Conservation (phyloP, 2,888 invertebrate genomes). For the Caenorhabditis doughertyi region DNA sequence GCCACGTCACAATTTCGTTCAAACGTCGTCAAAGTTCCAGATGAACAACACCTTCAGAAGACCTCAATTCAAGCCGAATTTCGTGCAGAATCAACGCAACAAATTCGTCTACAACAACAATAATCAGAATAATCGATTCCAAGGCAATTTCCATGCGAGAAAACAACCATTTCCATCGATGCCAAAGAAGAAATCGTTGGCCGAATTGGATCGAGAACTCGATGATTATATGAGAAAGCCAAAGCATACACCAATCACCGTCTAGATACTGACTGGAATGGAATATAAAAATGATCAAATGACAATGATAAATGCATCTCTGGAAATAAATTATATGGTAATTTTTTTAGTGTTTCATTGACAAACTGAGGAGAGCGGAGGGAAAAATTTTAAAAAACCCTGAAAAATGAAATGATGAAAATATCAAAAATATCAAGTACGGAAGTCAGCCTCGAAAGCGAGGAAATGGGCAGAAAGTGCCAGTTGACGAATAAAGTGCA, state of each 20-base stretch:
- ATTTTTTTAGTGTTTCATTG: too few species aligned
- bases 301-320: conserved; percentile 18
- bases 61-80: conserved; percentile 20
- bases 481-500: too few species aligned
- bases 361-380: too few species aligned
- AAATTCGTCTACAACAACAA: conserved; percentile 17
- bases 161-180: conserved; percentile 7
- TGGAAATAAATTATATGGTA: too few species aligned
- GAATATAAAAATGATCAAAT: background rate
- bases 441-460: too few species aligned
- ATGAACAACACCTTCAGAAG: conserved; percentile 24
- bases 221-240: conserved; percentile 74
- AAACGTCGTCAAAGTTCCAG: conserved; percentile 2
- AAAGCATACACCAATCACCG: conserved; percentile 70
- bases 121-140: background rate
- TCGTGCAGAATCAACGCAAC: conserved; percentile 15
- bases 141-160: too few species aligned
- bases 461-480: too few species aligned
- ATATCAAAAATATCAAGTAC: too few species aligned
- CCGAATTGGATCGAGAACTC: conserved; percentile 74
- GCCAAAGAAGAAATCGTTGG: conserved; percentile 64
- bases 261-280: conserved; percentile 15
- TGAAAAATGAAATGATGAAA: too few species aligned
- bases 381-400: too few species aligned
- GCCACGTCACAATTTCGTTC: conserved; percentile 29